Evolutionary conservation across 2,113 vertebrate genomes (phyloP).

Genomic region (Myotis yumanensis): DNA sequence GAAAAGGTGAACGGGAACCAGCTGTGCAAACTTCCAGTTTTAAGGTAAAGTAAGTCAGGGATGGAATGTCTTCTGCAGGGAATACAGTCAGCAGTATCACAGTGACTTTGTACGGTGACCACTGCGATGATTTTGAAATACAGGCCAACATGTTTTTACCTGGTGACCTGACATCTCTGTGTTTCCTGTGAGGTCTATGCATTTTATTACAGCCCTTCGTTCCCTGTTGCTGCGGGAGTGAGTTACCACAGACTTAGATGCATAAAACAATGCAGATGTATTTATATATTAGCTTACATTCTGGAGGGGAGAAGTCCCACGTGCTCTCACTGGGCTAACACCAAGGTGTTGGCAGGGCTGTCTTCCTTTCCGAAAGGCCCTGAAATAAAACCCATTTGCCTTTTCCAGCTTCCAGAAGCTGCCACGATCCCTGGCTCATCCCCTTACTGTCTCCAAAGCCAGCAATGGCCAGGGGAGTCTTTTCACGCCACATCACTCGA

Average conservation of each 20-base stretch:
- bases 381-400: too few relatives aligned
- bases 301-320: background rate
- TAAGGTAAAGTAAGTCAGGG: background rate
- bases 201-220: background rate
- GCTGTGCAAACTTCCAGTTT: background rate
- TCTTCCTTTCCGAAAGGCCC: too few relatives aligned
- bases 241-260: background rate
- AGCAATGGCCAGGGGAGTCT: too few relatives aligned
- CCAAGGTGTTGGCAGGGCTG: background rate
- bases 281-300: background rate
- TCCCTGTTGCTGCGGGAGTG: background rate
- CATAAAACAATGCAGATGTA: background rate
- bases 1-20: background rate
- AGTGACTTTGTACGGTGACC: background rate
- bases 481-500: too few relatives aligned
- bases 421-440: too few relatives aligned
- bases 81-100: background rate
- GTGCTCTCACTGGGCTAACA: background rate
- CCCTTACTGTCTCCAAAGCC: too few relatives aligned
- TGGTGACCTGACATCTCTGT: background rate
- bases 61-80: too few relatives aligned
- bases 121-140: background rate
- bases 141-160: background rate
- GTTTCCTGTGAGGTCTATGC: background rate
- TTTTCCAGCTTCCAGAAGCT: too few relatives aligned